These are phyloP conservation scores for Oceanodroma leucorhoa DNA, from an alignment of 2,797 vertebrate species.

Conservation along the genomic window DNA sequence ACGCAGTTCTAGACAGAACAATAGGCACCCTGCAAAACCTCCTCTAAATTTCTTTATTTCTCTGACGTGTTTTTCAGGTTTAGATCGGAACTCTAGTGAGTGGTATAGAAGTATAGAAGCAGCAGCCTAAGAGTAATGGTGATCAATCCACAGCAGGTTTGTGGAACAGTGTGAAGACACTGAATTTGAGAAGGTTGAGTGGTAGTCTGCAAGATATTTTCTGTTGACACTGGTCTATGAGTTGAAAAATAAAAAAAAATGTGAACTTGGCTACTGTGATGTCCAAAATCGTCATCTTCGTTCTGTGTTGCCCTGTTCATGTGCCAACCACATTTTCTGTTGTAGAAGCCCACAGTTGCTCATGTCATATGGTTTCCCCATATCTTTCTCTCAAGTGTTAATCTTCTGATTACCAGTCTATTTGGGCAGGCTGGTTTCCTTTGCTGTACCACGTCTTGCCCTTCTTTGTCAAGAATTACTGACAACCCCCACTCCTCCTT, in stretches of 20 bases:
- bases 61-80: not conserved
- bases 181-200: not conserved
- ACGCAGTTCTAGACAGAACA: fast-evolving
- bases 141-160: not conserved
- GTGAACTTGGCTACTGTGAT: not conserved
- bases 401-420: not conserved
- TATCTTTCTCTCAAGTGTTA: not conserved
- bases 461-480: not conserved
- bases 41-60: not conserved
- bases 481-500: not conserved
- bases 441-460: not conserved
- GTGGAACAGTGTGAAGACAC: not conserved
- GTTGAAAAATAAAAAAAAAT: not conserved
- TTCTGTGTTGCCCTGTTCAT: not conserved
- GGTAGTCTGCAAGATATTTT: not conserved
- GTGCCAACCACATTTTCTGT: not conserved
- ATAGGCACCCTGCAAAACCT: not conserved
- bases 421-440: not conserved
- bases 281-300: not conserved
- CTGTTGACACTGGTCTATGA: not conserved
- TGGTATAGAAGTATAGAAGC: not conserved
- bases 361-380: not conserved
- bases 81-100: not conserved
- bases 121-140: not conserved
- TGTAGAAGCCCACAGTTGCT: not conserved